Percentiles rank a stretch among this genome's conserved stretches.
Conservation (phyloP, 1,140 invertebrate genomes). For the Sinella curviseta region DNA sequence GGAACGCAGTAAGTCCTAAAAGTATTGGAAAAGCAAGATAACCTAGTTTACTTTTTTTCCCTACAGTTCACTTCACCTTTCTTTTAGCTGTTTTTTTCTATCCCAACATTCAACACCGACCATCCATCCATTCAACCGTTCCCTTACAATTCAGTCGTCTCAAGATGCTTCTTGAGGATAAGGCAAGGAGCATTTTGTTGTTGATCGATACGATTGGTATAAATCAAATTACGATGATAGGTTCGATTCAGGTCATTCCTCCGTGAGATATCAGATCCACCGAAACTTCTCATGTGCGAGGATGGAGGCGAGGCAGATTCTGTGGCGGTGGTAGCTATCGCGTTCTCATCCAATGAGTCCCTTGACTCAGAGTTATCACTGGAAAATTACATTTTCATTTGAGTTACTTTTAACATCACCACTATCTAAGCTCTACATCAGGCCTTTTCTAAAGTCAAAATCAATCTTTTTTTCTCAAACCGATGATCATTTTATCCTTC, state of each 20-base stretch:
- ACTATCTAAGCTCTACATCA: not conserved
- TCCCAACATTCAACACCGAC: no score
- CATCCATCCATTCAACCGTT: no score
- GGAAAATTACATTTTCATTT: conserved; percentile 48
- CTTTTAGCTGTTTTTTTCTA: no score
- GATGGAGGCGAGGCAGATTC: conserved; percentile 57
- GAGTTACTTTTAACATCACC: not conserved
- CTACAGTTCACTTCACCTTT: no score
- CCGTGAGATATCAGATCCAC: conserved; percentile 42
- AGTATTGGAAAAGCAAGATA: no score
- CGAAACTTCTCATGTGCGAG: conserved; percentile 47
- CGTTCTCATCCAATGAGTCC: conserved; percentile 86
- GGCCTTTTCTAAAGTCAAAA: conserved; percentile 42
- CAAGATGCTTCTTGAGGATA: conserved; percentile 49
- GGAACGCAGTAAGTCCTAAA: no score
- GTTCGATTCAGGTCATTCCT: conserved; percentile 47
- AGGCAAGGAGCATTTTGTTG: conserved; percentile 42
- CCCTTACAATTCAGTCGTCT: conserved; percentile 48
- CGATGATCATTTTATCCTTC: conserved; percentile 2
- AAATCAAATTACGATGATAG: conserved; percentile 48
- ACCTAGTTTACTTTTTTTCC: no score
- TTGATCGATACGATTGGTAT: conserved; percentile 42
- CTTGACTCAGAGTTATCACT: conserved; percentile 70
- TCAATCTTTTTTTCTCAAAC: conserved; percentile 29
- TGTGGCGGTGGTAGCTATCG: conserved; percentile 68